These are phyloP conservation scores for Aselliscus stoliczkanus DNA, from an alignment of 2,797 vertebrate species.

Conservation along the genomic window DNA sequence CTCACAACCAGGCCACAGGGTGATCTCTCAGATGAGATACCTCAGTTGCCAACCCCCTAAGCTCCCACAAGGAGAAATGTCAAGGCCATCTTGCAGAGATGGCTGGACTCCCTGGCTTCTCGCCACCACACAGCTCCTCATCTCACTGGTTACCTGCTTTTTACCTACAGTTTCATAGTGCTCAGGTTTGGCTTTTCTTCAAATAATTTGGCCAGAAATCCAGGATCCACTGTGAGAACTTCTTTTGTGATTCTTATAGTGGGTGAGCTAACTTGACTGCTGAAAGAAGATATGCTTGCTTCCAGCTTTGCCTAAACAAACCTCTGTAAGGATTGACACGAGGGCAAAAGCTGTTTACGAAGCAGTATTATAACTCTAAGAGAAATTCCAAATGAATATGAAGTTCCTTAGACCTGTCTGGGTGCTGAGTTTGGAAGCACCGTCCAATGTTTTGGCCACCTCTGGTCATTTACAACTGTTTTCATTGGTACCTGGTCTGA, in stretches of 20 bases:
- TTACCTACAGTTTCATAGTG: not conserved
- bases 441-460: not conserved
- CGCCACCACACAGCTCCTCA: too few species aligned
- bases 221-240: not conserved
- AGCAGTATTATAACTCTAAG: not conserved
- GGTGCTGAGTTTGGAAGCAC: not conserved
- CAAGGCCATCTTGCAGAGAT: not conserved
- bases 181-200: not conserved
- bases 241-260: not conserved
- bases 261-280: not conserved
- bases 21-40: not conserved
- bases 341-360: not conserved
- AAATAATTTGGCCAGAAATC: not conserved
- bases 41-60: not conserved
- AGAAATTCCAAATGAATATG: not conserved
- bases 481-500: accelerated
- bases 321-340: not conserved
- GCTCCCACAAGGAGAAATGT: not conserved
- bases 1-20: not conserved
- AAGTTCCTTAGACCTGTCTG: not conserved
- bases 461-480: not conserved
- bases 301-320: not conserved
- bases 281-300: not conserved
- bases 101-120: not conserved
- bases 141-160: not conserved